Conservation (phyloP, 2,888 invertebrate genomes). For the Pardosa pseudoannulata region DNA sequence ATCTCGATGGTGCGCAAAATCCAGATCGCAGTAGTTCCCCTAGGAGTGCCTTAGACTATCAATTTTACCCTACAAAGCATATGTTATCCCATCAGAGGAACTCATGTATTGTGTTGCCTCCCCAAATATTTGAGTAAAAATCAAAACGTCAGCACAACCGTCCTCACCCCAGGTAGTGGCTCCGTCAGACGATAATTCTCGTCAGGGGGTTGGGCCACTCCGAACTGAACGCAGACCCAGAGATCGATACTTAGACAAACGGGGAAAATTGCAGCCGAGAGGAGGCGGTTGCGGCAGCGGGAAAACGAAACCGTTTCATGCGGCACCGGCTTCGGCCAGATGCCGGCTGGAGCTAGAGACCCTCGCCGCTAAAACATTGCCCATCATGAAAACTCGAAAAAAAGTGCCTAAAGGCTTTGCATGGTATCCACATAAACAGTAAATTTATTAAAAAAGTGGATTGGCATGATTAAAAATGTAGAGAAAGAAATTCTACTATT, state of each 20-base stretch:
- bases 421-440: too few species aligned
- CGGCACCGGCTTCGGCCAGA: constrained; percentile 21
- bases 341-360: constrained; percentile 2
- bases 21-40: not conserved
- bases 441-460: too few species aligned
- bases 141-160: constrained; percentile 23
- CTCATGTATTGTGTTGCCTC: not conserved
- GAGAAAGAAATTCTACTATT: too few species aligned
- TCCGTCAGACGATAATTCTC: constrained; percentile 14
- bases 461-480: too few species aligned
- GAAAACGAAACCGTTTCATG: constrained; percentile 49
- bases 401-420: too few species aligned
- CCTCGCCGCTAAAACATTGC: not conserved
- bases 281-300: constrained; percentile 18
- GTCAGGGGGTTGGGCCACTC: constrained; percentile 1
- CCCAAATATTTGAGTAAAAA: not conserved
- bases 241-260: constrained; percentile 1
- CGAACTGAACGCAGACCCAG: not conserved
- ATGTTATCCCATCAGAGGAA: not conserved
- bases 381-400: not conserved
- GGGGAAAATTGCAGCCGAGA: not conserved
- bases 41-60: not conserved
- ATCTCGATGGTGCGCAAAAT: not conserved
- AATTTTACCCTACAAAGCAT: not conserved
- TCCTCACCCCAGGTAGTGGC: constrained; percentile 24